Conservation (phyloP, 2,797 vertebrate species). For the Chelon labrosus region DNA sequence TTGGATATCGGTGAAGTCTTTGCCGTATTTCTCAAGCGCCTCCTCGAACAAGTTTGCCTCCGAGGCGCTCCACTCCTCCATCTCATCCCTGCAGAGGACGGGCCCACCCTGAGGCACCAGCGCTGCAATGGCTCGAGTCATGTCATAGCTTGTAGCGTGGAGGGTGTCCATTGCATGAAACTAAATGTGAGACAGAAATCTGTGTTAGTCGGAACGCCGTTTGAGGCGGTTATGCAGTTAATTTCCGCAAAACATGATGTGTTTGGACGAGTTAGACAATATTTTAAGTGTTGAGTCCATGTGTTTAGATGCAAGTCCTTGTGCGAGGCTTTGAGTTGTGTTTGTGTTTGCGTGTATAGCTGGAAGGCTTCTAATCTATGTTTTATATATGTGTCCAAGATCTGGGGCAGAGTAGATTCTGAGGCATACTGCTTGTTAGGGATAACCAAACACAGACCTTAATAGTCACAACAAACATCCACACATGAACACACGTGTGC, state of each 20-base stretch:
- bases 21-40: constrained; percentile 97
- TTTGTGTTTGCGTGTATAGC: constrained; percentile 37
- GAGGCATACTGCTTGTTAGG: constrained; percentile 60
- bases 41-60: constrained; percentile 98
- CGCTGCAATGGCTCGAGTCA: constrained; percentile 95
- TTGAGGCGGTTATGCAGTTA: background rate
- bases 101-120: constrained; percentile 97
- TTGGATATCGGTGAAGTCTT: constrained; percentile 98
- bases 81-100: constrained; percentile 95
- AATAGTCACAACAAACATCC: constrained; percentile 31
- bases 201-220: background rate
- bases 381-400: constrained; percentile 77
- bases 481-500: background rate
- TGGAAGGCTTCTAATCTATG: constrained; percentile 67
- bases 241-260: background rate
- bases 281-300: constrained; percentile 16
- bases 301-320: constrained; percentile 30
- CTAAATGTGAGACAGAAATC: constrained; percentile 65
- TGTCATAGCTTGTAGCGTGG: constrained; percentile 93
- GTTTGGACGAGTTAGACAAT: constrained; percentile 3
- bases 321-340: constrained; percentile 24
- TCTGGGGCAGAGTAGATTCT: constrained; percentile 66
- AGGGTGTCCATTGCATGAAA: constrained; percentile 99
- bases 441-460: constrained; percentile 44
- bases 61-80: constrained; percentile 98